Evolutionary conservation across 2,888 invertebrate species (phyloP).

Genomic region (Celastrina argiolus): DNA sequence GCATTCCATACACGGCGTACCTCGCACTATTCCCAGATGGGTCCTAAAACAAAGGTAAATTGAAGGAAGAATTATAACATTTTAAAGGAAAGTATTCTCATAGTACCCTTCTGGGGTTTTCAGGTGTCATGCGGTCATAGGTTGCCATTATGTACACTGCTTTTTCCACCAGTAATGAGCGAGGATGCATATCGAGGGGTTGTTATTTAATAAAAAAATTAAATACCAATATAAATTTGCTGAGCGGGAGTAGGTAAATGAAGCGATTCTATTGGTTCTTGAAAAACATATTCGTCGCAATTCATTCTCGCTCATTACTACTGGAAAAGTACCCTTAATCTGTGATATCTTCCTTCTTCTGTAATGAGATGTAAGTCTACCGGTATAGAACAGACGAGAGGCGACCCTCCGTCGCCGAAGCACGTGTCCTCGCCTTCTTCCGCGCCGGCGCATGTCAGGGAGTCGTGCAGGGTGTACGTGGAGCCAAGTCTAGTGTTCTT

Average conservation of each 20-base stretch:
- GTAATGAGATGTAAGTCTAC: slow-evolving; percentile 39
- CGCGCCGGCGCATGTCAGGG: slow-evolving; percentile 89
- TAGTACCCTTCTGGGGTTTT: background rate
- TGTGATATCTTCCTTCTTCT: background rate
- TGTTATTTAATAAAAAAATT: too few relatives aligned
- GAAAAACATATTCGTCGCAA: too few relatives aligned
- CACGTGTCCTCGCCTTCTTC: slow-evolving; percentile 85
- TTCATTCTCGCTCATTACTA: too few relatives aligned
- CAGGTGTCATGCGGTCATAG: too few relatives aligned
- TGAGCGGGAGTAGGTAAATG: too few relatives aligned
- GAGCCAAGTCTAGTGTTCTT: slow-evolving; percentile 82
- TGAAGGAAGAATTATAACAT: background rate
- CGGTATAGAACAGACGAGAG: slow-evolving; percentile 84
- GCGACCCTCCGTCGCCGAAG: slow-evolving; percentile 87
- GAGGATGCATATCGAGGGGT: too few relatives aligned
- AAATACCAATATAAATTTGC: too few relatives aligned
- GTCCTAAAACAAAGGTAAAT: slow-evolving; percentile 16
- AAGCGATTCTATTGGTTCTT: too few relatives aligned
- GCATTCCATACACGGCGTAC: slow-evolving; percentile 34
- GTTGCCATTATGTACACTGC: too few relatives aligned
- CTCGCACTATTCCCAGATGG: background rate
- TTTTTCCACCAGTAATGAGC: too few relatives aligned
- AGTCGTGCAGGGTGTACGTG: slow-evolving; percentile 80
- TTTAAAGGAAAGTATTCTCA: too few relatives aligned
- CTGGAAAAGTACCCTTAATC: too few relatives aligned